These are phyloP conservation scores for Cyphomyrus discorhynchus DNA, from an alignment of 2,113 vertebrate species.

Conservation along the genomic window DNA sequence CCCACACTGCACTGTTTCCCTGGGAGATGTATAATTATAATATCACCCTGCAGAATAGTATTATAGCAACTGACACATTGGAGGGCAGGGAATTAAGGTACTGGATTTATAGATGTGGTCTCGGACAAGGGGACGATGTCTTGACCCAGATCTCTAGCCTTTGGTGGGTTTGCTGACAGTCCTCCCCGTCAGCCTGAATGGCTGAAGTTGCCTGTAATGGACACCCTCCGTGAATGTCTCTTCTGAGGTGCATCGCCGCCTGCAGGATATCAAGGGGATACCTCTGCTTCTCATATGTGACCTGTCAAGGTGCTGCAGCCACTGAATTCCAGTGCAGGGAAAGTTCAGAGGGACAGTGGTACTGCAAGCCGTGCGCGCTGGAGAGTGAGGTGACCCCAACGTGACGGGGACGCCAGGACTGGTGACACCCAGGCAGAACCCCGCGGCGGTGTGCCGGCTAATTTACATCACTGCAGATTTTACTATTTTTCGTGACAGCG, in stretches of 20 bases:
- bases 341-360: not conserved
- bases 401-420: not conserved
- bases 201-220: not conserved
- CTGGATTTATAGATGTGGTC: not conserved
- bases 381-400: not conserved
- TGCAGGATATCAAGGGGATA: not conserved
- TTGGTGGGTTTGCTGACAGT: not conserved
- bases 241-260: not conserved
- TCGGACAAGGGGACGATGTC: not conserved
- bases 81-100: not conserved
- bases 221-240: not conserved
- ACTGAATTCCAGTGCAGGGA: not conserved
- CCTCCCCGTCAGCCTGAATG: too few relatives aligned
- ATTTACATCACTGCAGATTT: not conserved
- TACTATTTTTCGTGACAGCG: not conserved
- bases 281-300: not conserved
- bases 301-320: not conserved
- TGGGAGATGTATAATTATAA: not conserved
- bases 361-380: not conserved
- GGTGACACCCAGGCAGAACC: not conserved
- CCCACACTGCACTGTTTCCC: not conserved
- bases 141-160: not conserved
- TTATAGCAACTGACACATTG: not conserved
- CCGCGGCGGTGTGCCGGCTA: too few relatives aligned
- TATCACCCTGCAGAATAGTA: not conserved